Evolutionary conservation across 2,113 vertebrate species (phyloP).

Genomic region (Aleadryas rufinucha): DNA sequence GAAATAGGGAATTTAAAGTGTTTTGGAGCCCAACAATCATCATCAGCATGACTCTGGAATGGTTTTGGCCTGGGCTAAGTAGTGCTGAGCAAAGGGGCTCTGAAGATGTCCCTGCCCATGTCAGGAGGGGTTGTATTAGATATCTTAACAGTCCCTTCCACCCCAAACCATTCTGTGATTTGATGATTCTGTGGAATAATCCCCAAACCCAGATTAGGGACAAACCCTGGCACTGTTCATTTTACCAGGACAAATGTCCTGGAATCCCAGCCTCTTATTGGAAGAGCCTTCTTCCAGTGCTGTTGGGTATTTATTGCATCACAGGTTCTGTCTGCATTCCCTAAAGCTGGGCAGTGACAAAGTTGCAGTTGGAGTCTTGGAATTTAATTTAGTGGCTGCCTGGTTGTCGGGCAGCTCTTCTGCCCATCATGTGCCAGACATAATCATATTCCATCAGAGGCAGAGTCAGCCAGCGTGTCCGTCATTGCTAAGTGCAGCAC

Average conservation of each 20-base stretch:
- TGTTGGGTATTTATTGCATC: neutral
- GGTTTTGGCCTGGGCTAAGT: neutral
- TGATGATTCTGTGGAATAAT: neutral
- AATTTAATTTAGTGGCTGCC: conserved; percentile 32
- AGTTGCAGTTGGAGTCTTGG: neutral
- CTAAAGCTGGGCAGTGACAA: neutral
- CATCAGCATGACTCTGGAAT: neutral
- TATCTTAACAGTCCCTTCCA: neutral
- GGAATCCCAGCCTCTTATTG: neutral
- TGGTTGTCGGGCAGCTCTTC: conserved; percentile 4
- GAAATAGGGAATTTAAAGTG: neutral
- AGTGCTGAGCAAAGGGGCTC: neutral
- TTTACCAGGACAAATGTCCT: neutral
- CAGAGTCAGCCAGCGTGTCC: neutral
- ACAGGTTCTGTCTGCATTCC: neutral
- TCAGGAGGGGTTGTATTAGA: neutral
- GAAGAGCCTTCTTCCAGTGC: neutral
- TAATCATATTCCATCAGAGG: conserved; percentile 24
- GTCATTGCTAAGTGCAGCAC: neutral
- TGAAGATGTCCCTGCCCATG: neutral
- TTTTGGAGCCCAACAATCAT: neutral
- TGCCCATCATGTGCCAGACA: neutral
- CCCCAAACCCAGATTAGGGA: neutral
- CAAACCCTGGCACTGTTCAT: neutral
- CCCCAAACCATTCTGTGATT: neutral